These are phyloP conservation scores for Ditula angustiorana DNA, from an alignment of 2,888 invertebrate species.

Conservation along the genomic window DNA sequence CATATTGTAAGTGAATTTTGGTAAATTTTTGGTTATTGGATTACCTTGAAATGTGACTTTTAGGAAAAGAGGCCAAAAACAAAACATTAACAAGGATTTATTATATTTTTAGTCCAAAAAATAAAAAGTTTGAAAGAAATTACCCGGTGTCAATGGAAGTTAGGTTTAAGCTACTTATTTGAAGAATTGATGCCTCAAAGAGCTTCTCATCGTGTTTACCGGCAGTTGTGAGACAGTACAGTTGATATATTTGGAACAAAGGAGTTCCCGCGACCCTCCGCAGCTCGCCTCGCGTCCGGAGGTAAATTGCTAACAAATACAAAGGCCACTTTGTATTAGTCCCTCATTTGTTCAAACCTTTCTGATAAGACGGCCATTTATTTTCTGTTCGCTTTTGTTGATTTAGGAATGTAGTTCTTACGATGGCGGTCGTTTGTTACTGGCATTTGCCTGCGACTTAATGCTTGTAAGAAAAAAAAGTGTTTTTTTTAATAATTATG, in stretches of 20 bases:
- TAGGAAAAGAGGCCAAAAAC: no score
- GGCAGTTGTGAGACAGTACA: neutral
- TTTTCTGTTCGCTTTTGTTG: neutral
- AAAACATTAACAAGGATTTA: no score
- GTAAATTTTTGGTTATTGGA: no score
- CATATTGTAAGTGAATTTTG: no score
- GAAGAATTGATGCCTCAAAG: neutral
- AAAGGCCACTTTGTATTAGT: slow-evolving; percentile 17
- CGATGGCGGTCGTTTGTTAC: neutral
- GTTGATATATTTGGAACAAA: slow-evolving; percentile 19
- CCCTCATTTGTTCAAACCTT: slow-evolving; percentile 20
- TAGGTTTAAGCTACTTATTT: neutral
- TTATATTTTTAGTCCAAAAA: no score
- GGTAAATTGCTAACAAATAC: slow-evolving; percentile 22
- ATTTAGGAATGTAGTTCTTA: neutral
- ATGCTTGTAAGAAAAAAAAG: neutral
- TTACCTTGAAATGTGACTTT: no score
- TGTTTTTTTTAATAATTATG: no score
- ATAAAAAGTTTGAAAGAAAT: no score
- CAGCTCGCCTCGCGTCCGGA: neutral
- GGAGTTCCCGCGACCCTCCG: neutral
- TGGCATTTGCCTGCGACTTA: neutral
- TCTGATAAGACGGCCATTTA: slow-evolving; percentile 7
- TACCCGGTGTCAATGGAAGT: no score
- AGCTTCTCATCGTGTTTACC: neutral